Conservation (phyloP, 2,888 invertebrate genomes). For the Sinohyriopsis cumingii region DNA sequence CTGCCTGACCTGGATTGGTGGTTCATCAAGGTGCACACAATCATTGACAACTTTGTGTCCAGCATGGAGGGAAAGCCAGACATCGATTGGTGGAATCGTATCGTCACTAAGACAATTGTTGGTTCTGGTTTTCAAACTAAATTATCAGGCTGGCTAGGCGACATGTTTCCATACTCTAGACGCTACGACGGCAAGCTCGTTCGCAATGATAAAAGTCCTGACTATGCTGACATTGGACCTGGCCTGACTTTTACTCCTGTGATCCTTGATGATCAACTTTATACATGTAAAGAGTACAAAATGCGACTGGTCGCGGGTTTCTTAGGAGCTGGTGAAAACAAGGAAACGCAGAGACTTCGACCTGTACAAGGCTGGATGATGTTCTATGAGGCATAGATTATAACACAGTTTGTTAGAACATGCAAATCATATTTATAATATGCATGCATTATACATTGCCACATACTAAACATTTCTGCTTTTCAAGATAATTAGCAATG, state of each 20-base stretch:
- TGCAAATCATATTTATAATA: too few species aligned
- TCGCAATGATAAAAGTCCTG: neutral
- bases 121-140: neutral
- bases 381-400: neutral
- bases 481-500: too few species aligned
- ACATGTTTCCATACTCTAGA: neutral
- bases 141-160: neutral
- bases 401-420: too few species aligned
- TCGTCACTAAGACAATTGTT: neutral
- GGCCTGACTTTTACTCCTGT: conserved; percentile 1
- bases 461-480: too few species aligned
- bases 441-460: too few species aligned
- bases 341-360: neutral
- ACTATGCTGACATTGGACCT: neutral
- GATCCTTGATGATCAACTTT: neutral
- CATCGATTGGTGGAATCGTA: conserved; percentile 1
- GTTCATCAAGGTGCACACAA: neutral
- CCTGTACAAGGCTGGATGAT: conserved; percentile 2
- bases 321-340: neutral
- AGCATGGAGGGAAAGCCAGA: neutral
- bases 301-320: neutral
- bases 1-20: neutral
- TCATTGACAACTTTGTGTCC: neutral
- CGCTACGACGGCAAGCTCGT: neutral
- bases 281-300: neutral